Percentiles rank a stretch among this genome's conserved stretches.
Evolutionary conservation across 1,140 invertebrate genomes (phyloP).

Genomic region (Aphaenogaster ashmeadi): DNA sequence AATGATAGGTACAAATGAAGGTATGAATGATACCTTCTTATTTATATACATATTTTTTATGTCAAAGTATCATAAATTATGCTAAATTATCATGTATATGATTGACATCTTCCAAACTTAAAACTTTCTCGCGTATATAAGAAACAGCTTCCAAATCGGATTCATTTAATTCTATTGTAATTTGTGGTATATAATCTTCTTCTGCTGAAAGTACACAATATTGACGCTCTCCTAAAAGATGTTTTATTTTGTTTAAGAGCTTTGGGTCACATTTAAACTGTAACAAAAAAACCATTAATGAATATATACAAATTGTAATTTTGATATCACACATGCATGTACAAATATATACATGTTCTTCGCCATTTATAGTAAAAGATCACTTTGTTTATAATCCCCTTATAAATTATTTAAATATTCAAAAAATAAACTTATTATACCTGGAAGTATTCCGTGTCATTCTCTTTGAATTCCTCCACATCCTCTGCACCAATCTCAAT

Average conservation of each 20-base stretch:
- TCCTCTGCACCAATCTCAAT: conserved; percentile 90
- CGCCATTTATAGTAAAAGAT: not conserved
- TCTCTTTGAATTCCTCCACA: conserved; percentile 86
- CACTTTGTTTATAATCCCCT: not conserved
- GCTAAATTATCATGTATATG: conserved; percentile 87
- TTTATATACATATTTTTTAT: conserved; percentile 1
- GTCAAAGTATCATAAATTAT: conserved; percentile 53
- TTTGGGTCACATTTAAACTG: conserved; percentile 85
- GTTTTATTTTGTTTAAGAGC: conserved; percentile 74
- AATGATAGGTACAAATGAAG: not conserved
- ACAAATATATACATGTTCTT: not conserved
- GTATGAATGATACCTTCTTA: not conserved
- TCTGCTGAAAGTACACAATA: conserved; percentile 86
- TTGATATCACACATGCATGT: not conserved
- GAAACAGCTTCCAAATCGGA: conserved; percentile 82
- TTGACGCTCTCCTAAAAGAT: conserved; percentile 82
- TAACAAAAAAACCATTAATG: conserved; percentile 65
- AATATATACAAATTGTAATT: conserved; percentile 36
- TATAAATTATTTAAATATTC: conserved; percentile 36
- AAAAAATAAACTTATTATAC: conserved; percentile 75
- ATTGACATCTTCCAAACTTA: conserved; percentile 85
- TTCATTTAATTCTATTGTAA: conserved; percentile 83
- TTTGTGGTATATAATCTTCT: conserved; percentile 85
- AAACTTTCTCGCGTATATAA: conserved; percentile 85
- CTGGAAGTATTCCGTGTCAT: conserved; percentile 81